Conservation (phyloP, 2,888 invertebrate species). For the Acrobasis consociella region DNA sequence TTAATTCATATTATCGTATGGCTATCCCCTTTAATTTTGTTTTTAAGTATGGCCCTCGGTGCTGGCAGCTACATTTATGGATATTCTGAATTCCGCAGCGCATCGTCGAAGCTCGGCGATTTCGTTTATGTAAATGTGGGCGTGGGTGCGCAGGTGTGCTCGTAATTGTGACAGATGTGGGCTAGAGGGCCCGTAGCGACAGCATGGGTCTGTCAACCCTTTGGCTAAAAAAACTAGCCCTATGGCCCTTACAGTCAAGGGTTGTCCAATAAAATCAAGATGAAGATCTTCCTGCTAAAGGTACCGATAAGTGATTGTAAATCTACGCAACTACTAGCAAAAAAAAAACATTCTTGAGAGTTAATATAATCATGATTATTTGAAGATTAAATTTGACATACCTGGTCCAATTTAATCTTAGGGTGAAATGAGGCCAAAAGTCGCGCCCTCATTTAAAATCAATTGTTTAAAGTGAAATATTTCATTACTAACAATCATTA, state of each 20-base stretch:
- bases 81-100: constrained; percentile 78
- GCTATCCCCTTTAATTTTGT: constrained; percentile 83
- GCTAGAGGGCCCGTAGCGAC: neutral
- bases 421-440: no score
- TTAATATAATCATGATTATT: no score
- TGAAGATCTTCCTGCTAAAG: neutral
- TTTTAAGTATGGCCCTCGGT: constrained; percentile 81
- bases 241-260: neutral
- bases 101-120: constrained; percentile 64
- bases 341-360: neutral
- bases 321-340: neutral
- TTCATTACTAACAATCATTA: no score
- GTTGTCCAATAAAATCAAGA: neutral
- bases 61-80: constrained; percentile 81
- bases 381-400: no score
- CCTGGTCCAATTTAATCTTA: no score
- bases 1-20: constrained; percentile 83
- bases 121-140: constrained; percentile 75
- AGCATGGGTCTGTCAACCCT: constrained; percentile 6
- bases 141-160: constrained; percentile 54
- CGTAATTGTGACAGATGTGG: constrained; percentile 72
- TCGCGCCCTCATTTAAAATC: no score
- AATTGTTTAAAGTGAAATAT: no score
- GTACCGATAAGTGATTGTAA: neutral
- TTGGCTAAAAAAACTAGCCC: neutral